phyloP scores from a whole-genome alignment of 1,140 invertebrate species.

The Drosophila micromelanica region DNA sequence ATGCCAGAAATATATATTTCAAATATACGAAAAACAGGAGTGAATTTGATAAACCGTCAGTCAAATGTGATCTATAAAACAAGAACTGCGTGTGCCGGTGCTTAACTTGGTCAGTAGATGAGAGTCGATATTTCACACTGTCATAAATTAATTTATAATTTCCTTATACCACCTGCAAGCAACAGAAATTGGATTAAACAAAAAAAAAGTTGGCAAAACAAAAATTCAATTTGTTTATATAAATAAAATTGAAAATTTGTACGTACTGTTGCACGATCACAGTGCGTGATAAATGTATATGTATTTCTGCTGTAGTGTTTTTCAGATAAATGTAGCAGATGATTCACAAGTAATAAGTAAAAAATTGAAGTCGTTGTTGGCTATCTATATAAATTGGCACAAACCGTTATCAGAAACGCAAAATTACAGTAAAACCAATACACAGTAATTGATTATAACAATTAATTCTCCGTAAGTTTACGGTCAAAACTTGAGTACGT shows the following conservation, averaged over 20 bases:
- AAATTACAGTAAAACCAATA: conserved; percentile 12
- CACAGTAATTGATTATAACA: background rate
- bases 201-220: conserved; percentile 13
- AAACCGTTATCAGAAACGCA: conserved; percentile 3
- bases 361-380: background rate
- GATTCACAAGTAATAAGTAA: conserved; percentile 9
- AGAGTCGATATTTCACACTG: conserved; percentile 43
- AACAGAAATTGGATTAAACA: conserved; percentile 52
- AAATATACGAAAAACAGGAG: too few species aligned
- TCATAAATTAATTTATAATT: conserved; percentile 56
- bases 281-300: conserved; percentile 48
- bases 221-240: conserved; percentile 38
- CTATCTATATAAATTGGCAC: conserved; percentile 8
- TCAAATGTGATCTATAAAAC: conserved; percentile 3
- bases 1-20: background rate
- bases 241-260: conserved; percentile 26
- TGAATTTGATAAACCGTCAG: conserved; percentile 17
- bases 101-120: conserved; percentile 55
- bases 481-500: conserved; percentile 25
- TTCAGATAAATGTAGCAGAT: background rate
- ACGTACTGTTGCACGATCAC: conserved; percentile 20
- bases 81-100: conserved; percentile 4
- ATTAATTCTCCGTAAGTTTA: conserved; percentile 14
- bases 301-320: background rate
- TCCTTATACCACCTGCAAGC: conserved; percentile 2